phyloP scores from a whole-genome alignment of 64 coral and sea anemone species.

The Montipora foliosa region DNA sequence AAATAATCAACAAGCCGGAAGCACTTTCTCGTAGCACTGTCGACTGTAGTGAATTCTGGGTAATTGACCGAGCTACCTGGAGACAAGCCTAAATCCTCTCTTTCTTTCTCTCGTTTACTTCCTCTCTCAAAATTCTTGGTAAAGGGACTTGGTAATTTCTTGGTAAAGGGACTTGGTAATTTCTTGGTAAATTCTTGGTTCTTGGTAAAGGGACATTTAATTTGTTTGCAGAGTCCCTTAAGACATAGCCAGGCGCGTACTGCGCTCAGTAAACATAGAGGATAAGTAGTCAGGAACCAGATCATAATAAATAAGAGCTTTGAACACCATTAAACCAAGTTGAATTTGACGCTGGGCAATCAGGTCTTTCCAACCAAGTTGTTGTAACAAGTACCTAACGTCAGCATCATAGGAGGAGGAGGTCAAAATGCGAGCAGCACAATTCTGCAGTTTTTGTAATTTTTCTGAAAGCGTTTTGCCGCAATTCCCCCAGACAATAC shows the following conservation, averaged over 20 bases:
- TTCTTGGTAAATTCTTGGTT: background rate
- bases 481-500: background rate
- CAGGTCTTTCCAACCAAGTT: background rate
- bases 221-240: background rate
- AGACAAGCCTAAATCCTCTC: too few species aligned
- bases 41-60: too few species aligned
- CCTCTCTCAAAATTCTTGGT: too few species aligned
- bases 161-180: too few species aligned
- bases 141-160: too few species aligned
- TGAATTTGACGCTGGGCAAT: conserved; percentile 8
- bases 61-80: too few species aligned
- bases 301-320: background rate
- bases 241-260: background rate
- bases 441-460: background rate
- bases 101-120: too few species aligned
- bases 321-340: background rate
- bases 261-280: background rate
- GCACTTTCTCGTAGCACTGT: too few species aligned
- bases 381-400: background rate
- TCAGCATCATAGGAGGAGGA: background rate
- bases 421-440: background rate
- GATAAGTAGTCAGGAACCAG: background rate
- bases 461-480: background rate
- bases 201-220: background rate
- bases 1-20: too few species aligned